Evolutionary conservation across 1,140 invertebrate genomes (phyloP).

Genomic region (Prorops nasuta): DNA sequence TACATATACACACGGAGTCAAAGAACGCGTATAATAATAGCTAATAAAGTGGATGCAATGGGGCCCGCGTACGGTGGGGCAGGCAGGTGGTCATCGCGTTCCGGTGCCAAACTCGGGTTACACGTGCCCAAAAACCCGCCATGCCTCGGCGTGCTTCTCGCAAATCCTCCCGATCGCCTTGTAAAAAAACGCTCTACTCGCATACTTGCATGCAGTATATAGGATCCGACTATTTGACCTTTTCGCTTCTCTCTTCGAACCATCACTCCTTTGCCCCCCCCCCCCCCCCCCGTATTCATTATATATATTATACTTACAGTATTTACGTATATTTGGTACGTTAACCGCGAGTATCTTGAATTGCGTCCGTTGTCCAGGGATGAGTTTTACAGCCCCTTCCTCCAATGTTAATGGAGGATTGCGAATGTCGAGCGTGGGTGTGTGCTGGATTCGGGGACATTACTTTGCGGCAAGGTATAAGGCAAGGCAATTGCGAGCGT

Average conservation of each 20-base stretch:
- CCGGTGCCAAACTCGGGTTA: constrained; percentile 37
- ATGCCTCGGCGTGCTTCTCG: constrained; percentile 33
- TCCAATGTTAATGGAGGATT: too few relatives aligned
- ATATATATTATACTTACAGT: too few relatives aligned
- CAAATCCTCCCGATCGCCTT: too few relatives aligned
- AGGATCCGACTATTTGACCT: too few relatives aligned
- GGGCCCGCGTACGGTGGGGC: constrained; percentile 30
- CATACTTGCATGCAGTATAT: too few relatives aligned
- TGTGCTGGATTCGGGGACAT: constrained; percentile 30
- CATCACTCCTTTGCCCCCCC: too few relatives aligned
- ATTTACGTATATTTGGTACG: too few relatives aligned
- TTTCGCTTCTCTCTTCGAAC: too few relatives aligned
- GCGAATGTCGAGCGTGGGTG: constrained; percentile 35
- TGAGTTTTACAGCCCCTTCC: constrained; percentile 25
- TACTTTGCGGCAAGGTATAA: constrained; percentile 36
- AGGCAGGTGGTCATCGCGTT: constrained; percentile 43
- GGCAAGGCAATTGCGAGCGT: constrained; percentile 30
- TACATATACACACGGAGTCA: constrained; percentile 24
- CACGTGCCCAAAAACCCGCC: constrained; percentile 32
- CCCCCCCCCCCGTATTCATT: too few relatives aligned
- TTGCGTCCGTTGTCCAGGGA: too few relatives aligned
- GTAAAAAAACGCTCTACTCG: too few relatives aligned
- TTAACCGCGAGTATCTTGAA: too few relatives aligned
- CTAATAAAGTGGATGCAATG: constrained; percentile 52
- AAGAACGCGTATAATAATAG: constrained; percentile 54